Evolutionary conservation across 2,113 vertebrate genomes (phyloP), one percentile per base, ranked within the genome.

Genomic region (Empidonax traillii): DNA sequence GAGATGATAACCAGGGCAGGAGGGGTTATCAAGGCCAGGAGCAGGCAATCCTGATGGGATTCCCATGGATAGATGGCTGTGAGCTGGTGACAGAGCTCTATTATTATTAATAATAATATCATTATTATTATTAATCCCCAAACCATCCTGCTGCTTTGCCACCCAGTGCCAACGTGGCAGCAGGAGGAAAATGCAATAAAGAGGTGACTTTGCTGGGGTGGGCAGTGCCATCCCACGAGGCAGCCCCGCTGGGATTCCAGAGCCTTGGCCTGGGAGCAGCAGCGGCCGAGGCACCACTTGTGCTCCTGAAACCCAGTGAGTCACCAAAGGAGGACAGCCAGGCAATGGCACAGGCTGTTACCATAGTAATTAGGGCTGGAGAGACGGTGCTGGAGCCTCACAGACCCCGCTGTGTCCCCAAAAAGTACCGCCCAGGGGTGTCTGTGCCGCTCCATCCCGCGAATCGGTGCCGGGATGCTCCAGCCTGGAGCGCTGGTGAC

Each of bases 311-410:
- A 89, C 92, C 94, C 92, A 77, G 92, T 97, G 97, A 98, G 94
- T 97, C 97, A 98, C 96, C 77, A 20, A 47, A 66, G 89, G 95
- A 96, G 96, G 90, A 59, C 86, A 89, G 95, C 74, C 93, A 89
- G 90, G 90, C 62, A 53, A 89, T 18, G 25, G 72, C 23, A 51
- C 97, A 52, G 94, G 89, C 90, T 73, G 98, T 98, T 98, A 55
- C 97, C 96, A 97, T 98, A 95, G 97, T 62, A 96, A 98, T 97
- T 93, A 80, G 95, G 96, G 94, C 93, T 90, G 90, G 66, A 0
- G 85, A 88, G 65, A 44, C 17, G 4, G n/a, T 16, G 3, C 31
- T 41, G 30, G 74, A 68, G 49, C 66, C 56, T 76, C 8, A 0
- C 3, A 6, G 74, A 91, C 79, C 82, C 90, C 15, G 24, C 7